Evolutionary conservation across 2,113 vertebrate genomes (phyloP).

Genomic region (Aegotheles bennettii): DNA sequence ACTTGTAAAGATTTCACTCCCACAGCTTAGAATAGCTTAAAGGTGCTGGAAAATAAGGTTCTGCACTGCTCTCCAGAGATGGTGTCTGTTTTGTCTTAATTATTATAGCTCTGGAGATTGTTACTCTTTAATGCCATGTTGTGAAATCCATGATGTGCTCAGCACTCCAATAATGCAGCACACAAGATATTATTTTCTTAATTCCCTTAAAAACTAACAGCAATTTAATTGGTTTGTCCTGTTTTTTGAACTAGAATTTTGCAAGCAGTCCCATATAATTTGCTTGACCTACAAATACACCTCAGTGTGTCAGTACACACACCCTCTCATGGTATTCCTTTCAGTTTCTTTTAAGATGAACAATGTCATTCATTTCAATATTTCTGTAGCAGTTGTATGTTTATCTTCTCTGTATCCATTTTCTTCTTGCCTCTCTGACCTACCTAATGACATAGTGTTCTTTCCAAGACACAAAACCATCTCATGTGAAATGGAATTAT

Average conservation of each 20-base stretch:
- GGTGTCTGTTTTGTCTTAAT: slow-evolving; percentile 8
- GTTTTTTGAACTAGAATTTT: background rate
- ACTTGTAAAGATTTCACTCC: slow-evolving; percentile 30
- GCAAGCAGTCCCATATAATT: background rate
- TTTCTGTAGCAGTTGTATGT: background rate
- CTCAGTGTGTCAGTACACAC: rapidly evolving
- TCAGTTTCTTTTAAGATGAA: background rate
- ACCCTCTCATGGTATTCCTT: background rate
- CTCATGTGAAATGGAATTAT: background rate
- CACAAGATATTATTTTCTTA: background rate
- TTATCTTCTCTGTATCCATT: background rate
- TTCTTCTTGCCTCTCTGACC: background rate
- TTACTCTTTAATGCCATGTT: background rate
- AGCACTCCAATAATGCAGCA: background rate
- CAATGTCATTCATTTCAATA: background rate
- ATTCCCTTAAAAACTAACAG: background rate
- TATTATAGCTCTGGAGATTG: slow-evolving; percentile 4
- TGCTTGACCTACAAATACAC: background rate
- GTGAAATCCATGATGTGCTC: background rate
- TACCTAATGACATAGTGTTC: background rate
- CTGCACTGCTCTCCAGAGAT: background rate
- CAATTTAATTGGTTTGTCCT: background rate
- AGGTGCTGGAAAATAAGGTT: slow-evolving; percentile 38
- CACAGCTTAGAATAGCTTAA: background rate
- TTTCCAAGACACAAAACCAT: background rate